These are phyloP conservation scores for human DNA, from an alignment of 2,113 vertebrate species.

Conservation along the genomic window GRCh38 chr18:54819001-54819500, in stretches of 20 bases:
- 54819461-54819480: no score
- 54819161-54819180: neutral
- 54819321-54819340: neutral
- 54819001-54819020: neutral
- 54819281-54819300: neutral
- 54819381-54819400: no score
- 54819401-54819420: no score
- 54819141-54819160: neutral
- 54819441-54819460: no score
- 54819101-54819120: neutral
- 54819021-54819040: neutral
- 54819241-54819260: neutral
- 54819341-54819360: neutral
- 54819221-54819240: neutral
- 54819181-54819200: neutral
- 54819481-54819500: no score
- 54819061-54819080: neutral
- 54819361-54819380: neutral
- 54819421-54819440: no score
- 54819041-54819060: neutral
- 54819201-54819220: neutral
- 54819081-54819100: neutral
- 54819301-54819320: neutral
- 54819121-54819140: conserved; percentile 19
- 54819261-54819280: neutral